phyloP scores from a whole-genome alignment of 1,140 invertebrate genomes.

The Caenorhabditis latens region DNA sequence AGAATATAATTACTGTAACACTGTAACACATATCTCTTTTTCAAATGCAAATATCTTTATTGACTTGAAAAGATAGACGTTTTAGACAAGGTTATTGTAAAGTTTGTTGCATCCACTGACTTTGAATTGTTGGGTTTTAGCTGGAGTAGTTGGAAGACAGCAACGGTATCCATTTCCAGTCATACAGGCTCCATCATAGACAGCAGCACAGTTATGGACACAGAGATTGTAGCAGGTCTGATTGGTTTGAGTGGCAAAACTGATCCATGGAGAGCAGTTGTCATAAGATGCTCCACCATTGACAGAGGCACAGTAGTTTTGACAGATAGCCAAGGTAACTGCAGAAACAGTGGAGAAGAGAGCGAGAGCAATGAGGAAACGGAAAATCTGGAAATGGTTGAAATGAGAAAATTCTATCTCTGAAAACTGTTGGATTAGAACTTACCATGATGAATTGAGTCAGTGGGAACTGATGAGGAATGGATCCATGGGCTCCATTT shows the following conservation, averaged over 20 bases:
- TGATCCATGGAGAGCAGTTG: not conserved
- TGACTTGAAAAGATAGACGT: no score
- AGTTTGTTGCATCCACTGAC: not conserved
- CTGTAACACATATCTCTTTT: no score
- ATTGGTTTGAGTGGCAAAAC: not conserved
- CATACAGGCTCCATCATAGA: not conserved
- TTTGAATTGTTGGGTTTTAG: conserved; percentile 14
- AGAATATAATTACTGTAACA: no score
- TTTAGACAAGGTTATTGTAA: not conserved
- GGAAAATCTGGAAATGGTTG: not conserved
- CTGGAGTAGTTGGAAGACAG: not conserved
- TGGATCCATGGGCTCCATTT: not conserved
- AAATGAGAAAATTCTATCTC: not conserved
- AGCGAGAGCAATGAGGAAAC: not conserved
- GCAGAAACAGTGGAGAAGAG: not conserved
- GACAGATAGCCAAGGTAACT: not conserved
- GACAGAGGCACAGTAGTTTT: not conserved
- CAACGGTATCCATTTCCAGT: not conserved
- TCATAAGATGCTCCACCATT: not conserved
- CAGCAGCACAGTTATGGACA: conserved; percentile 3
- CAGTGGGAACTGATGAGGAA: not conserved
- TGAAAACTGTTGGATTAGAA: not conserved
- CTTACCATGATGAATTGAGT: not conserved
- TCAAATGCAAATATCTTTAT: no score
- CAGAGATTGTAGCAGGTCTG: conserved; percentile 2